phyloP scores from a whole-genome alignment of 2,113 vertebrate genomes.

The Piprites chloris region DNA sequence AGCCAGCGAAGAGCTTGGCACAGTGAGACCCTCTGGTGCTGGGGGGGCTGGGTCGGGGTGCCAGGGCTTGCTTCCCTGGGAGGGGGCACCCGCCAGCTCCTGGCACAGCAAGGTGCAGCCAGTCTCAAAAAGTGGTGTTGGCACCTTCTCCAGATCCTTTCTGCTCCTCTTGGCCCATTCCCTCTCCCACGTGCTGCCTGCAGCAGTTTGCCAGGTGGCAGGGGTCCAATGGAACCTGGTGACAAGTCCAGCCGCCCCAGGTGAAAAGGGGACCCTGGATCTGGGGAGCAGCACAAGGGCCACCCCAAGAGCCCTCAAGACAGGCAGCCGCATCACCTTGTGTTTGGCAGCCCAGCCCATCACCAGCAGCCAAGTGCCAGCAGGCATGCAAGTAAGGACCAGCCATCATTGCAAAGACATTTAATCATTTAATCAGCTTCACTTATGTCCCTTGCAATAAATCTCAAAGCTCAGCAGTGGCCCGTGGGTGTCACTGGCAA shows the following conservation, averaged over 20 bases:
- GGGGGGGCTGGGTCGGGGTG: fast-evolving
- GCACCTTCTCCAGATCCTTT: neutral
- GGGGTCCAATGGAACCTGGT: fast-evolving
- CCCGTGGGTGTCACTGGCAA: neutral
- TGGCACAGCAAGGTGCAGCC: fast-evolving
- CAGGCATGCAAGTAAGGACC: neutral
- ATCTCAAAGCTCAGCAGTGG: neutral
- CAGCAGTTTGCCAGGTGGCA: neutral
- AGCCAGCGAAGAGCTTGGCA: neutral
- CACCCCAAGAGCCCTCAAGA: neutral
- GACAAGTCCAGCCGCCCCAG: neutral
- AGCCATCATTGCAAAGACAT: neutral
- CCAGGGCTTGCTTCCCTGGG: neutral
- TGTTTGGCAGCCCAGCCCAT: neutral
- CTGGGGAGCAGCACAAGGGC: neutral
- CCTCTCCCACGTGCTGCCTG: fast-evolving
- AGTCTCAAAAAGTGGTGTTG: neutral
- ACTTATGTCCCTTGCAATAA: neutral
- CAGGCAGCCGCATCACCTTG: neutral
- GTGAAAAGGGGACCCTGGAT: neutral
- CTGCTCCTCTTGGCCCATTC: neutral
- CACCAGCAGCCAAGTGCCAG: neutral
- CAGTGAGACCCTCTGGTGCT: fast-evolving
- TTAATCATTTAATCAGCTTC: neutral
- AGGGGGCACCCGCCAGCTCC: fast-evolving